These are phyloP conservation scores for Micrasema minimum DNA, from an alignment of 1,140 invertebrate species.

Conservation along the genomic window DNA sequence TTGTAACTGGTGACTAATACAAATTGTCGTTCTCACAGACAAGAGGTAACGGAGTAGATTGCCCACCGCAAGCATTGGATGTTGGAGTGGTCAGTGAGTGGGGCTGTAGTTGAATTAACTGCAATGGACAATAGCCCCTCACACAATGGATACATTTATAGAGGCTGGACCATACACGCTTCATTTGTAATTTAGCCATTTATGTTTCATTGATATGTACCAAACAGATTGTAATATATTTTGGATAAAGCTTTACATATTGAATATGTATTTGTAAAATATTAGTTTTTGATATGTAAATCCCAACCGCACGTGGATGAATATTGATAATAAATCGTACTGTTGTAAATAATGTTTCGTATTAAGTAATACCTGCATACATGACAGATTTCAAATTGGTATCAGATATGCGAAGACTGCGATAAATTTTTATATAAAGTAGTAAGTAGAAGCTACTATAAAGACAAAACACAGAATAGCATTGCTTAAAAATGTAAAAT, in stretches of 20 bases:
- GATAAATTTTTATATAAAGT: background rate
- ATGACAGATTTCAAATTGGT: background rate
- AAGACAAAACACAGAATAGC: no score
- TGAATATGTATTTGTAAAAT: background rate
- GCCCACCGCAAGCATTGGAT: slow-evolving; percentile 6
- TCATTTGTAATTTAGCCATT: slow-evolving; percentile 22
- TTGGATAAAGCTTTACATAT: slow-evolving; percentile 23
- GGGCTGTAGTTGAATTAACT: slow-evolving; percentile 35
- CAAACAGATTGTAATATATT: slow-evolving; percentile 24
- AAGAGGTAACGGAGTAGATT: background rate
- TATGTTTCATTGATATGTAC: slow-evolving; percentile 19
- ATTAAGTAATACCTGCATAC: background rate
- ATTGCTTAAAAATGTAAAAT: no score
- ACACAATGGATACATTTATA: slow-evolving; percentile 4
- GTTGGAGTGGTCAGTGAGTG: slow-evolving; percentile 34
- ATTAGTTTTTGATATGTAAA: background rate
- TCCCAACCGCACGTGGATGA: background rate
- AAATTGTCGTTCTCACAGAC: slow-evolving; percentile 9
- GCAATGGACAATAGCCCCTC: slow-evolving; percentile 27
- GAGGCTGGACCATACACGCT: slow-evolving; percentile 11
- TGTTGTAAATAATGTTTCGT: background rate
- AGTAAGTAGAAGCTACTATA: no score
- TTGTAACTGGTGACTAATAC: slow-evolving; percentile 1
- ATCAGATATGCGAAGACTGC: background rate
- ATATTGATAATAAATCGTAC: background rate